Percentiles rank a stretch among this genome's conserved stretches.
phyloP scores from a whole-genome alignment of 1,140 invertebrate genomes.

The Scaptodrosophila lebanonensis region DNA sequence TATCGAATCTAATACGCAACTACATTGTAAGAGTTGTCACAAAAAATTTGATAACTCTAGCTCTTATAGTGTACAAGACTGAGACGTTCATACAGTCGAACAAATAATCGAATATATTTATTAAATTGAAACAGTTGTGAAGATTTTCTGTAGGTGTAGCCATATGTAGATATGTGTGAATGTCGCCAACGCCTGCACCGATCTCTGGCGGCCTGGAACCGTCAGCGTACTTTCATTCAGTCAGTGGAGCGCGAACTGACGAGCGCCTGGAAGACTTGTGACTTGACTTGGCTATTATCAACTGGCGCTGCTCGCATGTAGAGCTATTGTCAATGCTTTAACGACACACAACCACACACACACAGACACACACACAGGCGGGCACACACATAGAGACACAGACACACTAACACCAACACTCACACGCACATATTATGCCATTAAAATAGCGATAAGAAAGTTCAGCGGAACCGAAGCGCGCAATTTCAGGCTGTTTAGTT shows the following conservation, averaged over 20 bases:
- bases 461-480: slow-evolving; percentile 72
- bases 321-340: slow-evolving; percentile 47
- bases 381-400: neutral
- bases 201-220: slow-evolving; percentile 53
- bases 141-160: no score
- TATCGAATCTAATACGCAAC: no score
- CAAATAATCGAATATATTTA: no score
- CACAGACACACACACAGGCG: slow-evolving; percentile 1
- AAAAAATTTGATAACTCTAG: no score
- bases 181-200: slow-evolving; percentile 48
- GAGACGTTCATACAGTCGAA: no score
- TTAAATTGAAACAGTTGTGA: no score
- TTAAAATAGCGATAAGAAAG: slow-evolving; percentile 74
- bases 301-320: slow-evolving; percentile 24
- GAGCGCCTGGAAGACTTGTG: slow-evolving; percentile 12
- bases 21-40: no score
- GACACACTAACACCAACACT: slow-evolving; percentile 8
- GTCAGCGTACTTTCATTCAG: slow-evolving; percentile 47
- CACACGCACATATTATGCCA: slow-evolving; percentile 60
- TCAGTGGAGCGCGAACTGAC: slow-evolving; percentile 60
- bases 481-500: slow-evolving; percentile 70
- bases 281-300: slow-evolving; percentile 46
- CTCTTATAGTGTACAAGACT: no score
- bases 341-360: slow-evolving; percentile 19
- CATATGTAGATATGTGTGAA: slow-evolving; percentile 5